These are phyloP conservation scores for Cryptus viduatorius DNA, from an alignment of 2,888 invertebrate species.

Conservation along the genomic window DNA sequence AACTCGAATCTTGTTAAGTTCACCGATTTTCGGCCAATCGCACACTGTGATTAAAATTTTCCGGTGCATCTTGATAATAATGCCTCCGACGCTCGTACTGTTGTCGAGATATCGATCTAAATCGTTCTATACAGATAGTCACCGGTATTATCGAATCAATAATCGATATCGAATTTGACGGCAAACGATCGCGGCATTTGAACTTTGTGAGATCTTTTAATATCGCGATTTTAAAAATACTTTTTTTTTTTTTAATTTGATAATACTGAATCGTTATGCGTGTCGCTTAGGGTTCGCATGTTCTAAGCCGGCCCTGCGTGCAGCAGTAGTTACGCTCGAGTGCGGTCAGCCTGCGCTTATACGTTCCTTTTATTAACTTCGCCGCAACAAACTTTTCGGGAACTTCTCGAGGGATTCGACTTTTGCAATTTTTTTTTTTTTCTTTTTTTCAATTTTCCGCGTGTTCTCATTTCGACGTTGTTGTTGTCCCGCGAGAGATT, in stretches of 20 bases:
- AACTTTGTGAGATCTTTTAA: no score
- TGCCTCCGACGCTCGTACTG: no score
- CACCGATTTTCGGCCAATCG: no score
- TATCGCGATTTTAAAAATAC: no score
- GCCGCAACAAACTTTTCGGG: conserved; percentile 37
- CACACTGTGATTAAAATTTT: no score
- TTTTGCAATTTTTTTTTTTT: conserved; percentile 20
- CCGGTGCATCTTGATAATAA: no score
- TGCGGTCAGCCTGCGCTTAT: conserved; percentile 49
- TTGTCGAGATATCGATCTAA: no score
- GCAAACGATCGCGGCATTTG: no score
- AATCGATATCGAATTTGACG: no score
- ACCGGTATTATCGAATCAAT: no score
- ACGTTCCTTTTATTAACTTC: conserved; percentile 39
- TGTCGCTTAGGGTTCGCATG: conserved; percentile 31
- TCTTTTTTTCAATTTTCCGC: neutral
- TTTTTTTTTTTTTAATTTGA: neutral
- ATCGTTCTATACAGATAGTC: no score
- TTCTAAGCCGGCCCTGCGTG: conserved; percentile 61
- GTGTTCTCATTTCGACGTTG: neutral
- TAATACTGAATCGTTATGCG: neutral
- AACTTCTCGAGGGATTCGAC: conserved; percentile 5
- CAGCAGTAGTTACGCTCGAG: conserved; percentile 54
- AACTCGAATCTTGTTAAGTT: no score
- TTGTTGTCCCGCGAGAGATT: neutral